Conservation (phyloP, 2,888 invertebrate species). For the Onchidella celtica region DNA sequence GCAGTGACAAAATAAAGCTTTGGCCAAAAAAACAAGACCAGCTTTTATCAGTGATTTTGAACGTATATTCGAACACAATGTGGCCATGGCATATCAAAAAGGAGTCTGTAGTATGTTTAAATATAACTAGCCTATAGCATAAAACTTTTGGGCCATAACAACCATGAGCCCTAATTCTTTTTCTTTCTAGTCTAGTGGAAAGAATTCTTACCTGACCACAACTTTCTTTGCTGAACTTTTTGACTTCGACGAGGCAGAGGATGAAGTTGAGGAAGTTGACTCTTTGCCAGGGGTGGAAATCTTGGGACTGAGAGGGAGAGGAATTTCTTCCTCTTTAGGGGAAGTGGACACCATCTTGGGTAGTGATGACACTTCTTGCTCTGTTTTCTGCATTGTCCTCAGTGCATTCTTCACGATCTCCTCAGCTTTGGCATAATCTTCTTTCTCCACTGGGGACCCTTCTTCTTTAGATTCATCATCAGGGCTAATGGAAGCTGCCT, state of each 20-base stretch:
- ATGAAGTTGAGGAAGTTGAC: slow-evolving; percentile 30
- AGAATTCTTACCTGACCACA: slow-evolving; percentile 39
- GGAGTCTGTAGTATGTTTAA: too few relatives aligned
- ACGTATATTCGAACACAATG: too few relatives aligned
- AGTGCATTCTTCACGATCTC: slow-evolving; percentile 68
- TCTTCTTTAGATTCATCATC: slow-evolving; percentile 63
- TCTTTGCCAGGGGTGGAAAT: not conserved
- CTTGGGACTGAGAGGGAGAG: slow-evolving; percentile 27
- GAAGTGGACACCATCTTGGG: slow-evolving; percentile 33
- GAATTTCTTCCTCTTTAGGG: slow-evolving; percentile 7
- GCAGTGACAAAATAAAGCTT: too few relatives aligned
- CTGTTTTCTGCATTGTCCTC: slow-evolving; percentile 57
- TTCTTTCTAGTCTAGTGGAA: too few relatives aligned
- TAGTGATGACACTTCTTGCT: slow-evolving; percentile 24
- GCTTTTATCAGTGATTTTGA: too few relatives aligned
- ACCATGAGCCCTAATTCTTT: too few relatives aligned
- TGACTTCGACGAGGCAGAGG: slow-evolving; percentile 10
- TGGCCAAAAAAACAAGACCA: too few relatives aligned
- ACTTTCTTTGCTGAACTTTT: slow-evolving; percentile 47
- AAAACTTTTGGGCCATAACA: too few relatives aligned
- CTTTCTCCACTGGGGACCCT: slow-evolving; percentile 58
- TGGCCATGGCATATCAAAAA: too few relatives aligned
- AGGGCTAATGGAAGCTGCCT: too few relatives aligned
- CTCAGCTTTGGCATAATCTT: slow-evolving; percentile 55
- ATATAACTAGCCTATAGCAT: too few relatives aligned